These are phyloP conservation scores for Nothoprocta perdicaria DNA, from an alignment of 2,113 vertebrate species.

Conservation along the genomic window DNA sequence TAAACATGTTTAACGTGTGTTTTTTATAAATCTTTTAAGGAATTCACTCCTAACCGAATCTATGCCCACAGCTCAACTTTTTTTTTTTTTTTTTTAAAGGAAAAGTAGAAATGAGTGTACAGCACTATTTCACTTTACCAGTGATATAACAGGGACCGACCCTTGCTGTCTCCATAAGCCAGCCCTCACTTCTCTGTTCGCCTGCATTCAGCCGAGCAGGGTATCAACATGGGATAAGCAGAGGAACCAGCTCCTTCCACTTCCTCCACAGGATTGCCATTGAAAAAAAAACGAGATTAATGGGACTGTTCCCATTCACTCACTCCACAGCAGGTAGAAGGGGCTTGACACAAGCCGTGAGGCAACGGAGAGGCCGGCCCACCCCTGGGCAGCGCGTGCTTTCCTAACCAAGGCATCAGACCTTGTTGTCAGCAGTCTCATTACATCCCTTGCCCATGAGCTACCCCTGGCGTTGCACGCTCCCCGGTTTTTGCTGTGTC, in stretches of 20 bases:
- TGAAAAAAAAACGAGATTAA: background rate
- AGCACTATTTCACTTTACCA: background rate
- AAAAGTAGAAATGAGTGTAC: background rate
- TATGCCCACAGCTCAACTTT: background rate
- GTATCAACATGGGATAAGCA: background rate
- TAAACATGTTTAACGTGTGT: background rate
- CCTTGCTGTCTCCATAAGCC: accelerated
- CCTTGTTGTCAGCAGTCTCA: accelerated
- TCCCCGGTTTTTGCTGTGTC: background rate
- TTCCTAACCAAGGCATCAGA: accelerated
- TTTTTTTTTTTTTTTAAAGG: background rate
- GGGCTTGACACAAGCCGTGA: background rate
- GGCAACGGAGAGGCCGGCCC: accelerated
- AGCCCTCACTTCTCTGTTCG: background rate
- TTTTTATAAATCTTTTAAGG: background rate
- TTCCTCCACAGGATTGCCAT: accelerated
- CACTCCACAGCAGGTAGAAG: accelerated
- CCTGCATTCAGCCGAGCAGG: background rate
- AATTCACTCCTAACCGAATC: background rate
- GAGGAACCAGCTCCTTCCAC: background rate
- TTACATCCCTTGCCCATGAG: background rate
- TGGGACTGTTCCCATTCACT: accelerated
- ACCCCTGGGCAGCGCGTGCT: accelerated
- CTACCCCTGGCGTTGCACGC: accelerated
- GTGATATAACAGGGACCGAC: accelerated